Percentiles rank a stretch among this genome's conserved stretches.
phyloP scores from a whole-genome alignment of 1,140 invertebrate species.

The Nasonia giraulti region DNA sequence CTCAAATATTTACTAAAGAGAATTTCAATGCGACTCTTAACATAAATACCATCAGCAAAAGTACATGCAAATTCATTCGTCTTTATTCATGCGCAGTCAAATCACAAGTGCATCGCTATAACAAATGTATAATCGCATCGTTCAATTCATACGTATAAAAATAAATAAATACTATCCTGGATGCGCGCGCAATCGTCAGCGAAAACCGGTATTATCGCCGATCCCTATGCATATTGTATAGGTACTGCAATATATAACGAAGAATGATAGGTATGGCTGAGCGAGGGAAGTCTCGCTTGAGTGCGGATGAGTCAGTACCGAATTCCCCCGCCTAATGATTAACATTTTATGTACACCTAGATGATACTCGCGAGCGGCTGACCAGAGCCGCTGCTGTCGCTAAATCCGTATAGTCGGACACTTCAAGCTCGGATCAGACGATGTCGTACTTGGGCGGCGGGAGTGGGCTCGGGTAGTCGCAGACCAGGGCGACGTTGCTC shows the following conservation, averaged over 20 bases:
- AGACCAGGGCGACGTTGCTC: constrained; percentile 58
- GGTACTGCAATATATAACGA: not conserved
- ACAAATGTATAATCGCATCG: not conserved
- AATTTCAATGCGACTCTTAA: not conserved
- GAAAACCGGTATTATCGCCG: too few relatives aligned
- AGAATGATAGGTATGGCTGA: not conserved
- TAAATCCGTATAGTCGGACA: not conserved
- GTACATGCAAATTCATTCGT: constrained; percentile 8
- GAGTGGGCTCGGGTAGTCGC: constrained; percentile 45
- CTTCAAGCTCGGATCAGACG: constrained; percentile 2
- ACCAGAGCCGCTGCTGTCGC: not conserved
- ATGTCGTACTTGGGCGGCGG: constrained; percentile 54
- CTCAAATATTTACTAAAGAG: not conserved
- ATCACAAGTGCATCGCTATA: not conserved
- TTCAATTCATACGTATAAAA: constrained; percentile 14
- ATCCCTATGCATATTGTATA: not conserved
- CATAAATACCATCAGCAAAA: not conserved
- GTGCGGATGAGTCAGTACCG: constrained; percentile 31
- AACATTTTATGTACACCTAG: not conserved
- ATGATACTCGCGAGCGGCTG: not conserved
- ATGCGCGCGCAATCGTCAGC: too few relatives aligned
- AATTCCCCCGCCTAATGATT: constrained; percentile 10
- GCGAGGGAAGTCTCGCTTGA: constrained; percentile 15
- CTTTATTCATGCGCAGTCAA: constrained; percentile 33
- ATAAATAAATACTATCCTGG: constrained; percentile 42